Conservation (phyloP, 1,140 invertebrate genomes). For the Popillia japonica region DNA sequence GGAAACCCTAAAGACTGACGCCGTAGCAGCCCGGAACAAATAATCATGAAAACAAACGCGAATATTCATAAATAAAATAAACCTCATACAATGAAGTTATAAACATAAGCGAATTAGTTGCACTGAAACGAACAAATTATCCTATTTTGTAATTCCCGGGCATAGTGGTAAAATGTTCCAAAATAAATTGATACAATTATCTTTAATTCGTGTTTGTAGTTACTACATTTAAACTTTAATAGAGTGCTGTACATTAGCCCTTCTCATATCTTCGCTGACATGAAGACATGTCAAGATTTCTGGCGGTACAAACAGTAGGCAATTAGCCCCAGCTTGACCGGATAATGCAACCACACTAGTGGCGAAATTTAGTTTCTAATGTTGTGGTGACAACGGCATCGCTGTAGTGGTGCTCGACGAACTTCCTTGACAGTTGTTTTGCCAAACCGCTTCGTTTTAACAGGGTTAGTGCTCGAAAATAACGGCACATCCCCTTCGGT, state of each 20-base stretch:
- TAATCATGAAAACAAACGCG: too few relatives aligned
- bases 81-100: too few relatives aligned
- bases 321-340: conserved; percentile 30
- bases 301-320: not conserved
- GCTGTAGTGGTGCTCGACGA: not conserved
- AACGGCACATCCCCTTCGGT: not conserved
- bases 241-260: not conserved
- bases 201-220: too few relatives aligned
- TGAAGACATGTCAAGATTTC: conserved; percentile 22
- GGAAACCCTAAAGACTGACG: too few relatives aligned
- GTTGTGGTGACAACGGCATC: not conserved
- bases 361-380: conserved; percentile 22
- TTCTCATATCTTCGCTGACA: not conserved
- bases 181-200: too few relatives aligned
- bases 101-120: too few relatives aligned
- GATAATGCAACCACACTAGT: conserved; percentile 26
- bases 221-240: not conserved
- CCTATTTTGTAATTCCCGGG: too few relatives aligned
- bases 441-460: conserved; percentile 5
- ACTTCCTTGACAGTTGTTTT: conserved; percentile 23
- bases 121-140: too few relatives aligned
- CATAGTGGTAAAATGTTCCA: too few relatives aligned
- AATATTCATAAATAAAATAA: too few relatives aligned
- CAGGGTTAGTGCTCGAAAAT: not conserved
- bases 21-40: too few relatives aligned